Base-by-base conservation (phyloP, 1,140 invertebrate species). In the Pogonomyrmex californicus region DNA sequence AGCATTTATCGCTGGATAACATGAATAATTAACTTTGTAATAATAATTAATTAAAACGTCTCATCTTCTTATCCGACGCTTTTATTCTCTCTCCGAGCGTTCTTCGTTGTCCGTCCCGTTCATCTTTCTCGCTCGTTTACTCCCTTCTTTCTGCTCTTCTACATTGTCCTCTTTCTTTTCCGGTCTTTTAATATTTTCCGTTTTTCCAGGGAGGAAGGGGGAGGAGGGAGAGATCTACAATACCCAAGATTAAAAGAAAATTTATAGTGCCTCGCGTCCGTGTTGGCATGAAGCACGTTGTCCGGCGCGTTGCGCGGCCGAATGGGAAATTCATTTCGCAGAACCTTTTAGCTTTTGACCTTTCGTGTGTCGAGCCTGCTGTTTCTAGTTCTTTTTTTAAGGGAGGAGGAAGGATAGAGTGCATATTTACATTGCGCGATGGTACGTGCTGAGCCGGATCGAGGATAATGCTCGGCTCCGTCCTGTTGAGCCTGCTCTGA, bases 161-260 rank as follows among this genome's bases (percentile, higher is more conserved):
- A 60, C 58, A 76, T 49, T 77, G 41, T 70, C 60, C 54, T 51
- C 41, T 58, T 23, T 56, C 23, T 66, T 36, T 78, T 60, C 68
- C 66, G 41, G 71, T 66, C 82, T 68, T 92, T 91, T 88, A 92
- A 92, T 92, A 93, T 92, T 91, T 92, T 92, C 82, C 63, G 86
- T 92, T 79, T 79, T 88, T 75, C 56, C 75, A 62, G 63, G 23
- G 63, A 68, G 44, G 65, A 49, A 47, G 23, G 65, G 23, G 41
- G 12, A 68, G 23, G 7, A 41, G 65, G 23, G 7, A 41, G 65
- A 12, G 41, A 47, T 85, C 75, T 85, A 89, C 90, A 91, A 91
- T 91, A 78, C 86, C 88, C 81, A 88, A 94, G 93, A 93, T 94
- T 94, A 93, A 93, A 93, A 93, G 92, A 92, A 93, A 93, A 93